These are phyloP conservation scores for Thereva unica DNA, from an alignment of 2,888 invertebrate species.

Conservation along the genomic window DNA sequence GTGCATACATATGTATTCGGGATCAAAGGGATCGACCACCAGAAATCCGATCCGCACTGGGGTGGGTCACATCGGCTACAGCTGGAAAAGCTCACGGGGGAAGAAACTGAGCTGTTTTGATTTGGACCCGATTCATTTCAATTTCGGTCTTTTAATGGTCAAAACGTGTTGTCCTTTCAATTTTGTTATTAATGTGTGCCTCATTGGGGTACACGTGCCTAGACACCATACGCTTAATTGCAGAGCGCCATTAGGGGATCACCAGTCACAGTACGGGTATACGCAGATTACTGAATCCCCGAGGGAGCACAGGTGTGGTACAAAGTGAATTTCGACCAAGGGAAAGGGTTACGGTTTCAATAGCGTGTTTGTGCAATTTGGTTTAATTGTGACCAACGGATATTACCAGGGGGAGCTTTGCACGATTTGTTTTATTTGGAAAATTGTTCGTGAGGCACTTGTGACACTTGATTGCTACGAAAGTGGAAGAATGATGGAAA, in stretches of 20 bases:
- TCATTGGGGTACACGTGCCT: conserved; percentile 12
- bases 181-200: conserved; percentile 27
- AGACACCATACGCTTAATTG: conserved; percentile 1
- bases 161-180: conserved; percentile 24
- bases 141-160: conserved; percentile 28
- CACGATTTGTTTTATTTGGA: no score
- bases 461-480: no score
- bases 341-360: conserved; percentile 1
- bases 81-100: not conserved
- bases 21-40: conserved; percentile 20
- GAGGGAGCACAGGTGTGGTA: conserved; percentile 3
- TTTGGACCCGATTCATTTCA: conserved; percentile 24
- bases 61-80: not conserved
- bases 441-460: no score
- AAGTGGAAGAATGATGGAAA: no score
- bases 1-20: not conserved
- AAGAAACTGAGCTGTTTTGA: conserved; percentile 5
- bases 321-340: conserved; percentile 9
- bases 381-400: not conserved
- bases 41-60: not conserved
- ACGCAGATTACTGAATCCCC: conserved; percentile 15
- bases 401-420: no score
- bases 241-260: conserved; percentile 4
- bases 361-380: conserved; percentile 4
- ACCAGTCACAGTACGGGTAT: conserved; percentile 4